These are phyloP conservation scores for Aphidius gifuensis DNA, from an alignment of 1,140 invertebrate species.

Conservation along the genomic window DNA sequence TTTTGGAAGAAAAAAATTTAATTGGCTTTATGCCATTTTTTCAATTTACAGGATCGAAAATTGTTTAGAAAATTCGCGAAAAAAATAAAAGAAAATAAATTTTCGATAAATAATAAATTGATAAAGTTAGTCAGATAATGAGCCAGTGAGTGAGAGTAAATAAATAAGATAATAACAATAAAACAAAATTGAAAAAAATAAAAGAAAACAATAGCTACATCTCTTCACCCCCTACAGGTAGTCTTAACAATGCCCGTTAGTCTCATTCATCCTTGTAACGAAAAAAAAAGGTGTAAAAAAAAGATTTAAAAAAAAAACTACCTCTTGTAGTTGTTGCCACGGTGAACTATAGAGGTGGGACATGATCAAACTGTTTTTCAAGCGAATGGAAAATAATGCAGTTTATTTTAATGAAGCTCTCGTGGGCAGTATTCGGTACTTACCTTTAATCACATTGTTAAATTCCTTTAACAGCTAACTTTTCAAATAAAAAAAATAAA, in stretches of 20 bases:
- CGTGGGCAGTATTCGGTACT: background rate
- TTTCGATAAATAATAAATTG: background rate
- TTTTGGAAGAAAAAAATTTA: no score
- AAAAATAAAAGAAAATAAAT: background rate
- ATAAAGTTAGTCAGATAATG: no score
- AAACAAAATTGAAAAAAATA: background rate
- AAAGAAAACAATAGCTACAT: constrained; percentile 25
- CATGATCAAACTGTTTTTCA: constrained; percentile 9
- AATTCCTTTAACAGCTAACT: background rate
- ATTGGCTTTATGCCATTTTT: no score
- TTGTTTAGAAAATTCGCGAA: no score
- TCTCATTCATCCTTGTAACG: constrained; percentile 22
- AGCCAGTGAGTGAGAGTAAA: no score
- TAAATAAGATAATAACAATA: no score
- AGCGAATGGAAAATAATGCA: constrained; percentile 35
- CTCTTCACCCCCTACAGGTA: constrained; percentile 15
- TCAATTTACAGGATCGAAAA: no score
- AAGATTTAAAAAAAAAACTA: background rate
- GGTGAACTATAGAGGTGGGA: constrained; percentile 6
- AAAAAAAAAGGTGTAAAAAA: constrained; percentile 21
- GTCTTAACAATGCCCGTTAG: constrained; percentile 32
- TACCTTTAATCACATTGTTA: background rate
- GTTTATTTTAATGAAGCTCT: constrained; percentile 32
- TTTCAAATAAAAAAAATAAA: background rate
- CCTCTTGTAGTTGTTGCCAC: background rate